These are phyloP conservation scores for Caenorhabditis sp. DNA, from an alignment of 2,888 invertebrate species.

Conservation along the genomic window DNA sequence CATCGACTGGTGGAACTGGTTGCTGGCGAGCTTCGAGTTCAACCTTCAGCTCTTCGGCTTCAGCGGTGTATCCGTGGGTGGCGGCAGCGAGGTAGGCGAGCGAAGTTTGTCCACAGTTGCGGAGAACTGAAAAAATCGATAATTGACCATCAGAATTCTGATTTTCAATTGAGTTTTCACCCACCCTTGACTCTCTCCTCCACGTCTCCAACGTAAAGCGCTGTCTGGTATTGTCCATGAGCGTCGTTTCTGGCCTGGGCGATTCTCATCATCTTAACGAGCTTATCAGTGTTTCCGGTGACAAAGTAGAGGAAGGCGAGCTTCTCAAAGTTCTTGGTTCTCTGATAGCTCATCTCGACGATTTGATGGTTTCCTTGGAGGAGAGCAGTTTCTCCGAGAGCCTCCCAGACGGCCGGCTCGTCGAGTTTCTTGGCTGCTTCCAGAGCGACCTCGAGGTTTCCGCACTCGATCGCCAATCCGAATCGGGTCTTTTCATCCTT, in stretches of 20 bases:
- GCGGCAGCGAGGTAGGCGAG: constrained; percentile 95
- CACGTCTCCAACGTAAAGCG: constrained; percentile 93
- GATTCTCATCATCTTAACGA: constrained; percentile 99
- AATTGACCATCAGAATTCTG: neutral
- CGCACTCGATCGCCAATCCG: constrained; percentile 96
- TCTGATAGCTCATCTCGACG: constrained; percentile 99
- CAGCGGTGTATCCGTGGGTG: constrained; percentile 91
- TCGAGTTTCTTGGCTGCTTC: constrained; percentile 96
- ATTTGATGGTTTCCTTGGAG: constrained; percentile 88
- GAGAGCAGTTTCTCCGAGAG: constrained; percentile 94
- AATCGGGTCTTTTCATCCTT: constrained; percentile 97
- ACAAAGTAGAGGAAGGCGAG: constrained; percentile 95
- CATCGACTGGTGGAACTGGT: constrained; percentile 88
- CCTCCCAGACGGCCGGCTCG: constrained; percentile 96
- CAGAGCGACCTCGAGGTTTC: constrained; percentile 96
- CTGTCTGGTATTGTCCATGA: constrained; percentile 97
- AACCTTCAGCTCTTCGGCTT: constrained; percentile 88
- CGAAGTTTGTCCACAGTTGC: constrained; percentile 84
- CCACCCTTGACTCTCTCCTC: constrained; percentile 89
- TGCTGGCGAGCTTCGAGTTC: constrained; percentile 78
- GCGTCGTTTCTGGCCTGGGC: constrained; percentile 98
- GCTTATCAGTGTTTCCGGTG: constrained; percentile 97
- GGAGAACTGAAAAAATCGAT: constrained; percentile 87
- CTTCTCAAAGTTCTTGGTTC: constrained; percentile 99
- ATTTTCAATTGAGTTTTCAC: constrained; percentile 62